phyloP scores from a whole-genome alignment of 2,797 vertebrate species.

The Taeniopygia guttata region DNA sequence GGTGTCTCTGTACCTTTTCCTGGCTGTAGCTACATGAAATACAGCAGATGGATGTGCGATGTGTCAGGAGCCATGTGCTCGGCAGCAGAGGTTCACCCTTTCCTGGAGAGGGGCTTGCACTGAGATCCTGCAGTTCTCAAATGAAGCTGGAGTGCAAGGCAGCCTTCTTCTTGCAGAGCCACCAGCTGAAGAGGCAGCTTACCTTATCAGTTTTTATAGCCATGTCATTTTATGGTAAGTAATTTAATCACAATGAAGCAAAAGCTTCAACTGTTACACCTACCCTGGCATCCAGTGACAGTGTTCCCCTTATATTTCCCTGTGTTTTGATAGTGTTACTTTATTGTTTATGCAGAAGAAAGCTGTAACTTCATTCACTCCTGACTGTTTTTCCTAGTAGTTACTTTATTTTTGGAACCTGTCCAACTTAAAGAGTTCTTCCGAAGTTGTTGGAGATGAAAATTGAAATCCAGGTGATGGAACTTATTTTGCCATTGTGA shows the following conservation, averaged over 20 bases:
- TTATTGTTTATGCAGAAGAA: neutral
- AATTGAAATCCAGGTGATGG: neutral
- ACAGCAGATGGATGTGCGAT: neutral
- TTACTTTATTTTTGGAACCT: neutral
- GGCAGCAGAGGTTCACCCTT: neutral
- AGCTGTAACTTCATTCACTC: neutral
- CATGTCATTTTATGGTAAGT: constrained; percentile 13
- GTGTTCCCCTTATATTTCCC: neutral
- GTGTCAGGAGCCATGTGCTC: neutral
- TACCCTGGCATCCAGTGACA: neutral
- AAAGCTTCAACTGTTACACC: neutral
- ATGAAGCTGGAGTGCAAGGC: neutral
- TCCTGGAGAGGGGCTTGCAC: neutral
- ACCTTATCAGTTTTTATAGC: neutral
- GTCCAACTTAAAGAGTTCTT: neutral
- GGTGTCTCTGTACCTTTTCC: neutral
- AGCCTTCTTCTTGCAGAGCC: neutral
- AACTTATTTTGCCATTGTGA: neutral
- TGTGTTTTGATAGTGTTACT: neutral
- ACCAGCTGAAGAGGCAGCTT: neutral
- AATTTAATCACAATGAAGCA: neutral
- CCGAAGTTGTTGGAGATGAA: rapidly evolving
- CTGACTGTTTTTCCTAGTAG: neutral
- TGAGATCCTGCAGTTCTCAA: neutral
- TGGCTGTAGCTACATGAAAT: neutral